Evolutionary conservation across 1,140 invertebrate species (phyloP).

Genomic region (Zaprionus taronus): DNA sequence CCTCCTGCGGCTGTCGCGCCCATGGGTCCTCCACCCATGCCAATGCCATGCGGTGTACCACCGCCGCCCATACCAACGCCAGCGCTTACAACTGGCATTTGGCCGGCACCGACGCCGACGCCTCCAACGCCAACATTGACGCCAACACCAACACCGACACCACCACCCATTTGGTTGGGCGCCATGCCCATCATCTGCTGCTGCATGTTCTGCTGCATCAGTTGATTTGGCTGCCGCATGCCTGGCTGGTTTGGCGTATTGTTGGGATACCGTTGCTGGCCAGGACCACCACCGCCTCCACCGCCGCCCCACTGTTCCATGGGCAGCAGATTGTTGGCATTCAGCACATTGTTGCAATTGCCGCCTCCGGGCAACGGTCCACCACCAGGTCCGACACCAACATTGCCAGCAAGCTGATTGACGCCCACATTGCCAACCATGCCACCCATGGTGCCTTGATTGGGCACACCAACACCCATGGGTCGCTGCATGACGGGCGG

Average conservation of each 20-base stretch:
- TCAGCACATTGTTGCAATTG: constrained; percentile 65
- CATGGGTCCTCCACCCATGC: constrained; percentile 66
- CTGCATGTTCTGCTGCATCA: constrained; percentile 84
- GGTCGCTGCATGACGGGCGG: constrained; percentile 88
- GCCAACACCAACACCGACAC: constrained; percentile 44
- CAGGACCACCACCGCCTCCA: constrained; percentile 35
- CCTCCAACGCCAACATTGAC: constrained; percentile 57
- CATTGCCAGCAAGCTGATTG: constrained; percentile 53
- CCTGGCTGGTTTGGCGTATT: constrained; percentile 77
- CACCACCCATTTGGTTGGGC: constrained; percentile 72
- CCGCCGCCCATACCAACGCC: constrained; percentile 65
- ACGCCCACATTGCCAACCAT: constrained; percentile 52
- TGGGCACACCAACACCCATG: constrained; percentile 63
- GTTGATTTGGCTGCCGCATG: constrained; percentile 85
- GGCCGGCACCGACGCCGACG: constrained; percentile 56
- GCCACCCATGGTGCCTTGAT: constrained; percentile 64
- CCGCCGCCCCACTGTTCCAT: constrained; percentile 88
- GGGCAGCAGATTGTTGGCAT: constrained; percentile 85
- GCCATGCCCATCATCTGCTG: constrained; percentile 81
- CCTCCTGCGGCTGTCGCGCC: constrained; percentile 47
- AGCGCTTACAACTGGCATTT: constrained; percentile 67
- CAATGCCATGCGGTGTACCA: constrained; percentile 57
- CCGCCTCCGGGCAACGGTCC: constrained; percentile 51
- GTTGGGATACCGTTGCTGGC: constrained; percentile 63
- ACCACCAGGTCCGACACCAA: constrained; percentile 40